Conservation (phyloP, 2,888 invertebrate genomes). For the Drosophila prolongata region DNA sequence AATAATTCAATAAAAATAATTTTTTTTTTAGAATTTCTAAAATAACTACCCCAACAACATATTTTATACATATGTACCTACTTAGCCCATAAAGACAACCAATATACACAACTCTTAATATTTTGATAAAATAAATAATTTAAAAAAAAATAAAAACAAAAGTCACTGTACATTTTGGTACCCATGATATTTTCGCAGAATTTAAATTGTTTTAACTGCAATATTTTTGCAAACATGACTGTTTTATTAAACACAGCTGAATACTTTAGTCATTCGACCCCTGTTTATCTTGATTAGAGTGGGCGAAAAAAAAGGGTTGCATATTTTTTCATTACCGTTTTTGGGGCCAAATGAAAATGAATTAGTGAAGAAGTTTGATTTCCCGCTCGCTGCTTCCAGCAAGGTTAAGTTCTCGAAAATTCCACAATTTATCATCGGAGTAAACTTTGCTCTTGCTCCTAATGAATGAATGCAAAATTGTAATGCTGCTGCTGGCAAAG, state of each 20-base stretch:
- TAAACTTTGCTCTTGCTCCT: slow-evolving; percentile 54
- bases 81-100: no score
- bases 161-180: no score
- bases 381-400: slow-evolving; percentile 18
- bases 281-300: slow-evolving; percentile 41
- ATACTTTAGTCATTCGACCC: not conserved
- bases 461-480: slow-evolving; percentile 76
- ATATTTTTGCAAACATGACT: no score
- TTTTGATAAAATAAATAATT: no score
- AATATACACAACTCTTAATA: no score
- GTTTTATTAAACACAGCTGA: not conserved
- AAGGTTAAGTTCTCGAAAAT: slow-evolving; percentile 55
- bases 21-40: no score
- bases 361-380: slow-evolving; percentile 67
- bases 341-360: slow-evolving; percentile 60
- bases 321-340: slow-evolving; percentile 57
- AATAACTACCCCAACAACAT: no score
- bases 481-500: slow-evolving; percentile 65
- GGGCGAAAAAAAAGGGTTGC: slow-evolving; percentile 20
- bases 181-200: no score
- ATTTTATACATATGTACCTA: no score
- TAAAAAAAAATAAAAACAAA: no score
- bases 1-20: no score
- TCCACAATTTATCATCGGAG: slow-evolving; percentile 68
- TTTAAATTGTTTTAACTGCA: no score